These are phyloP conservation scores for zebrafish (Danio rerio) DNA, from an alignment of 2,113 vertebrate species.

Conservation along the genomic window GRCz12tu NC_133195.1:21462501-21463000, in stretches of 20 bases:
- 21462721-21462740: constrained; percentile 65
- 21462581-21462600: not conserved
- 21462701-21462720: not conserved
- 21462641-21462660: not conserved
- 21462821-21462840: too few relatives aligned
- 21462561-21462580: not conserved
- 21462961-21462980: too few relatives aligned
- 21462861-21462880: too few relatives aligned
- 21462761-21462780: not conserved
- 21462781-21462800: not conserved
- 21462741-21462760: constrained; percentile 40
- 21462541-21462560: not conserved
- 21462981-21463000: too few relatives aligned
- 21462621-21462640: not conserved
- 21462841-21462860: too few relatives aligned
- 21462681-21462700: constrained; percentile 6
- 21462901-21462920: too few relatives aligned
- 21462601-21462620: constrained; percentile 8
- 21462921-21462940: too few relatives aligned
- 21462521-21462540: not conserved
- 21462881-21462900: too few relatives aligned
- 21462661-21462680: not conserved
- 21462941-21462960: too few relatives aligned
- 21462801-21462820: not conserved
- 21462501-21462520: not conserved